These are phyloP conservation scores for Dicycla oo DNA, from an alignment of 2,888 invertebrate species.

Conservation along the genomic window DNA sequence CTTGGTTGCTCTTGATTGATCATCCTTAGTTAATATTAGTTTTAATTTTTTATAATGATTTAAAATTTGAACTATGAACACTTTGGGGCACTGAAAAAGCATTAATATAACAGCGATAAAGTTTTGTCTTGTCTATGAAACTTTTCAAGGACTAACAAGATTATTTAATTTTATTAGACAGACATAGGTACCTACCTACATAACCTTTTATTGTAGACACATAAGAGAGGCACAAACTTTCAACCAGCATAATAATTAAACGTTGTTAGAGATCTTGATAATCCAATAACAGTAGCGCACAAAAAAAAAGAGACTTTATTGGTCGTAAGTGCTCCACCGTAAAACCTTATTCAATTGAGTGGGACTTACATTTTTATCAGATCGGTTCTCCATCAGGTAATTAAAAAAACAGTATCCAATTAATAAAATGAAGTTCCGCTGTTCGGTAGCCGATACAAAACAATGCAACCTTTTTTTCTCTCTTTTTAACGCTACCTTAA, in stretches of 20 bases:
- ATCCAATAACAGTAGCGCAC: constrained; percentile 49
- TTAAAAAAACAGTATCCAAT: constrained; percentile 85
- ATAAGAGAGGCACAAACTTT: constrained; percentile 29
- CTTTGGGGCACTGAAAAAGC: neutral
- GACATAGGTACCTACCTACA: too few species aligned
- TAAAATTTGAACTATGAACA: neutral
- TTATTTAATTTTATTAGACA: too few species aligned
- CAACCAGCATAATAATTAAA: constrained; percentile 16
- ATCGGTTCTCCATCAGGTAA: constrained; percentile 80
- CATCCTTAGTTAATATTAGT: neutral
- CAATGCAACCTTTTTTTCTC: constrained; percentile 82
- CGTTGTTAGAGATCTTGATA: constrained; percentile 50
- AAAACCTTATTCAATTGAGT: constrained; percentile 63
- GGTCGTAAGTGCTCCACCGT: constrained; percentile 61
- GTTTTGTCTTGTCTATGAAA: neutral
- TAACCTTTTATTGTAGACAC: neutral
- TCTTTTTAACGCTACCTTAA: constrained; percentile 76
- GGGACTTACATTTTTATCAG: constrained; percentile 71
- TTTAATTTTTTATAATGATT: neutral
- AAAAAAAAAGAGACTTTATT: constrained; percentile 57
- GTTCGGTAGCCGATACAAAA: constrained; percentile 73
- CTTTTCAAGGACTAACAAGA: constrained; percentile 1
- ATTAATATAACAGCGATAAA: neutral
- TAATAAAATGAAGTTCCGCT: constrained; percentile 85
- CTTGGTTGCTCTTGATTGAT: neutral